These are phyloP conservation scores for Serripes groenlandicus DNA, from an alignment of 2,888 invertebrate genomes.

Conservation along the genomic window DNA sequence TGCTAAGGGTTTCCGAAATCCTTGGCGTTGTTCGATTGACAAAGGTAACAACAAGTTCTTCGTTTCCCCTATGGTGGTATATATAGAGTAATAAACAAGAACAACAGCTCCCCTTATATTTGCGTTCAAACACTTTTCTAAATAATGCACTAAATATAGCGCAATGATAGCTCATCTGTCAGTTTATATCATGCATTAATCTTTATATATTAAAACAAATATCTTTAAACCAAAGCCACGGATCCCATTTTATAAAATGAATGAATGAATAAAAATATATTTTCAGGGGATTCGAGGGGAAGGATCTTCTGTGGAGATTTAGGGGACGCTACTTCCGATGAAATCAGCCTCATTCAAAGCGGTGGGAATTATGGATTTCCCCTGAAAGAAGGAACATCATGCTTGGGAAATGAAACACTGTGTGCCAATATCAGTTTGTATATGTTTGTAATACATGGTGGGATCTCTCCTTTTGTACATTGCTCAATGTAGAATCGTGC, in stretches of 20 bases:
- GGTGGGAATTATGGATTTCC: conserved; percentile 81
- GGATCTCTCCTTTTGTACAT: no score
- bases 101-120: no score
- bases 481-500: no score
- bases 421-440: conserved; percentile 6
- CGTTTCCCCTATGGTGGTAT: no score
- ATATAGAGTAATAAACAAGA: no score
- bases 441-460: neutral
- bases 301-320: conserved; percentile 81
- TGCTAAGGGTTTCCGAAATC: conserved; percentile 81
- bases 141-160: no score
- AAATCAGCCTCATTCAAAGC: conserved; percentile 79
- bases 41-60: conserved; percentile 69
- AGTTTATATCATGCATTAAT: no score
- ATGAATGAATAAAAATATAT: neutral
- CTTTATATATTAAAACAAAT: no score
- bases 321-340: conserved; percentile 78
- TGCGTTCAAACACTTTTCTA: no score
- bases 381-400: conserved; percentile 41
- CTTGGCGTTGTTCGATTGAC: conserved; percentile 83
- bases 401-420: conserved; percentile 34
- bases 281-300: conserved; percentile 46
- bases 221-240: no score
- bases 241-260: neutral
- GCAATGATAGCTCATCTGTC: no score